Conservation (phyloP, 2,797 vertebrate species). For the Parauchenoglanis ngamensis region DNA sequence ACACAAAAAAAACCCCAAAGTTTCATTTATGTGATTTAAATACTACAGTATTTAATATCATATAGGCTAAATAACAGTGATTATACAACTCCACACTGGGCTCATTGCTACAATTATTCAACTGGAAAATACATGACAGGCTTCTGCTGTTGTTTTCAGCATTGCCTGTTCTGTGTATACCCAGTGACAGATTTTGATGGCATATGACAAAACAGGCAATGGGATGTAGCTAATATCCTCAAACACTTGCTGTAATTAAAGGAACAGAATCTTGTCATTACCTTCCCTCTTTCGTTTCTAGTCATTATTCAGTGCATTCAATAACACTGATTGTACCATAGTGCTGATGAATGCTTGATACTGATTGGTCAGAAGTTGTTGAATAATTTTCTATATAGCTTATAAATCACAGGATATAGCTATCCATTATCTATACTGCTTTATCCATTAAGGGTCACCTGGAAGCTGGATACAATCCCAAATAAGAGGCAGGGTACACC, state of each 20-base stretch:
- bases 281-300: constrained; percentile 26
- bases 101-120: constrained; percentile 64
- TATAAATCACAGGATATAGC: not conserved
- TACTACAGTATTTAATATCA: not conserved
- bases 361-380: not conserved
- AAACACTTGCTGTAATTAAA: constrained; percentile 64
- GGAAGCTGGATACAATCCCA: too few species aligned
- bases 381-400: not conserved
- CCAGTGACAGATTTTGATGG: constrained; percentile 61
- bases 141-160: constrained; percentile 59
- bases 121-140: constrained; percentile 61
- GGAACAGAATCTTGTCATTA: constrained; percentile 57
- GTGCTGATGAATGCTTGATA: not conserved
- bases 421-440: too few species aligned
- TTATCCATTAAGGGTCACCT: too few species aligned
- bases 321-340: not conserved
- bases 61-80: not conserved
- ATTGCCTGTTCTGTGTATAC: constrained; percentile 54
- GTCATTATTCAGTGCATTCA: constrained; percentile 2
- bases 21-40: not conserved
- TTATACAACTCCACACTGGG: constrained; percentile 11
- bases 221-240: constrained; percentile 48
- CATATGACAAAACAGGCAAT: constrained; percentile 62
- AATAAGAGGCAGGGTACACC: too few species aligned
- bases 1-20: not conserved